A percentile compares a stretch with the other conserved stretches of the same genome.
Evolutionary conservation across 2,888 invertebrate species (phyloP).

Genomic region (Melinopterus prodromus): DNA sequence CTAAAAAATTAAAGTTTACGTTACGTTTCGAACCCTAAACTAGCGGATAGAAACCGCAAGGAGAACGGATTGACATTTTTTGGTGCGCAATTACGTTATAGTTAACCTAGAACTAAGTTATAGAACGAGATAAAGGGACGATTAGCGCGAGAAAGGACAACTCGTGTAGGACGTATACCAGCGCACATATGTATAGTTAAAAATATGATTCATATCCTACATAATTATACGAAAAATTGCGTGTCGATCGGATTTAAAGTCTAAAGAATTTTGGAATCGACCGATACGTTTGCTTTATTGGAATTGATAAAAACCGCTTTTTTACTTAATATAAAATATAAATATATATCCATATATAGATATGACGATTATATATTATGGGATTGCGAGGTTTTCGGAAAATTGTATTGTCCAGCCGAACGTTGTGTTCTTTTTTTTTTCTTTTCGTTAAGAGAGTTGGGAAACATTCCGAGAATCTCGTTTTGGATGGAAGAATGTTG

Average conservation of each 20-base stretch:
- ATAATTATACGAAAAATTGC: constrained; percentile 15
- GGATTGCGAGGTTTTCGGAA: background rate
- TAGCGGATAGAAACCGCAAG: background rate
- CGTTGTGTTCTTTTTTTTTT: background rate
- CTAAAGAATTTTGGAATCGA: background rate
- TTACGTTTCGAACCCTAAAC: background rate
- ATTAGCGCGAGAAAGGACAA: background rate
- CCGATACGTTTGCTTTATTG: constrained; percentile 59
- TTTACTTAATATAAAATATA: constrained; percentile 57
- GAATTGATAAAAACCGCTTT: constrained; percentile 61
- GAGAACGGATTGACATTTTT: background rate
- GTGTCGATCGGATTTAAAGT: background rate
- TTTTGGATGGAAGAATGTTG: constrained; percentile 41
- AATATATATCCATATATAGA: constrained; percentile 41
- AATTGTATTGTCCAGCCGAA: background rate
- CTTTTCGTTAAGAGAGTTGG: background rate
- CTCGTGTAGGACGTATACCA: constrained; percentile 54
- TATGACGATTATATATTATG: constrained; percentile 12
- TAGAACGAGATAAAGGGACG: constrained; percentile 45
- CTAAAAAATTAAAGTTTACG: background rate
- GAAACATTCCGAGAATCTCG: background rate
- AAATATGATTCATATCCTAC: constrained; percentile 53
- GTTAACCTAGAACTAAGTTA: constrained; percentile 42
- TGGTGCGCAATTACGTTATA: constrained; percentile 7
- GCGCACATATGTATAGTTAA: constrained; percentile 54